These are phyloP conservation scores for Pterophyllum scalare DNA, from an alignment of 2,113 vertebrate genomes.

Conservation along the genomic window DNA sequence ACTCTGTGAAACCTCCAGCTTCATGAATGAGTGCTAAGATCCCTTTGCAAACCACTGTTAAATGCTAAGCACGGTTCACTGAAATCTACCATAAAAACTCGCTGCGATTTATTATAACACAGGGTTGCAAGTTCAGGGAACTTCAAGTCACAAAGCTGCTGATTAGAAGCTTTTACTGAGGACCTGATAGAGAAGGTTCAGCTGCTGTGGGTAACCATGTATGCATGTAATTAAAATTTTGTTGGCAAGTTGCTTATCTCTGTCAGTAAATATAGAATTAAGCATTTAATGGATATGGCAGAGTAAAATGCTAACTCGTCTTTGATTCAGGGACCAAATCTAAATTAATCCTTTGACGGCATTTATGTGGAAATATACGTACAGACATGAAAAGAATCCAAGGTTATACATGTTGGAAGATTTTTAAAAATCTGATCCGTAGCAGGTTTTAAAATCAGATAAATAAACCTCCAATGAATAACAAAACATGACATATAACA, in stretches of 20 bases:
- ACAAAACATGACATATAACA: background rate
- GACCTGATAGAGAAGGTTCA: background rate
- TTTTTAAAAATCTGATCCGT: background rate
- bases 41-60: background rate
- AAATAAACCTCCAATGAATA: background rate
- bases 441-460: background rate
- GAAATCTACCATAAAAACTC: constrained; percentile 1
- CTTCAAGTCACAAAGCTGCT: background rate
- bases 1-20: constrained; percentile 17
- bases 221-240: background rate
- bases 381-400: background rate
- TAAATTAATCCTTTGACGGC: background rate
- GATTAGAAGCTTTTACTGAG: background rate
- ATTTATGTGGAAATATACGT: background rate
- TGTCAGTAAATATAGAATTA: background rate
- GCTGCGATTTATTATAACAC: background rate
- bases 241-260: background rate
- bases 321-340: background rate
- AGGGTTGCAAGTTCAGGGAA: constrained; percentile 11
- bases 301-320: background rate
- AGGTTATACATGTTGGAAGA: background rate
- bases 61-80: constrained; percentile 27
- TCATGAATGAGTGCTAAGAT: constrained; percentile 3
- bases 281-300: background rate
- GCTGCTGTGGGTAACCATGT: background rate